Base-by-base conservation (phyloP, 1,140 invertebrate species). In the Lordiphosa collinella region DNA sequence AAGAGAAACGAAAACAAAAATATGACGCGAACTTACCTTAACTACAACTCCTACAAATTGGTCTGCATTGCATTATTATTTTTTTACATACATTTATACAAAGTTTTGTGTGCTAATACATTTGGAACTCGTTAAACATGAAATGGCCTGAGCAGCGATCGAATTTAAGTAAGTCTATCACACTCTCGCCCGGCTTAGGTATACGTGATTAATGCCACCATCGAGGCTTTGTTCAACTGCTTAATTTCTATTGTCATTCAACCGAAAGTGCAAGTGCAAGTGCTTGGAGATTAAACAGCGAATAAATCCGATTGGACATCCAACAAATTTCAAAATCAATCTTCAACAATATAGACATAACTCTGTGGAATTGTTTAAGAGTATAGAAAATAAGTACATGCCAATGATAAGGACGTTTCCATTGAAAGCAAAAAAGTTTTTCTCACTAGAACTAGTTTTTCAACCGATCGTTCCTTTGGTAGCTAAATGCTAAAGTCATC, bases 21-120 rank as follows among this genome's bases (percentile, higher is more conserved):
- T 55, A 71, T 76, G 34, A 63, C 76, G 54, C 76, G 57, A 71
- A 80, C 76, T 80, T 80, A 80, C 76, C 76, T 80, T 76, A 69
- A 70, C 66, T 64, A 74, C 54, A 66, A 72, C 38, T 80, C 71
- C 76, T 80, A 60, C 54, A 57, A 78, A 74, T 70, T 65, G 73
- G 51, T 55, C 66, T 70, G 76, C 56, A 36, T 62, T 53, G 65
- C 70, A 51, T 70, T 71, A 46, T 51, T 22, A 56, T 60, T 51
- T 18, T 50, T 12, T 37, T 14, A 72, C 52, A 68, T 46, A 56
- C 18, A 4, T 16, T 7, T 52, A 47, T 66, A 70, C 41, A 71
- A 71, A 71, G 56, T 66, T 37, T 71, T 64, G 65, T 55, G 63
- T 68, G 64, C 76, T 71, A 71, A 75, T 75, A 67, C 54, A 58